phyloP scores from a whole-genome alignment of 2,888 invertebrate genomes.

The Perithous albicinctus region DNA sequence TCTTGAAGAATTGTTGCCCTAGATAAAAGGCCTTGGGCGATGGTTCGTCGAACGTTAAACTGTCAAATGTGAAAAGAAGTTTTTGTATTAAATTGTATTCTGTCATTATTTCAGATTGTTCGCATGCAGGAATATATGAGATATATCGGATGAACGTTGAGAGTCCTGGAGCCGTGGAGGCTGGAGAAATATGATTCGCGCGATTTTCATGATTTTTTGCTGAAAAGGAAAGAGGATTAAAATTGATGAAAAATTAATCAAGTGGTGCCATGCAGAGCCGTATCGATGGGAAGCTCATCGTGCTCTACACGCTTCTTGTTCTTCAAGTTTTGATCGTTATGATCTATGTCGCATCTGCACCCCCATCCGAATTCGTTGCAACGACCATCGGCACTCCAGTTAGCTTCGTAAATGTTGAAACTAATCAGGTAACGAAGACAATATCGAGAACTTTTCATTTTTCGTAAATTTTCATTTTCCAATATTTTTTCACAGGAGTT shows the following conservation, averaged over 20 bases:
- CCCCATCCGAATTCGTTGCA: conserved; percentile 75
- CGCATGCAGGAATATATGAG: conserved; percentile 25
- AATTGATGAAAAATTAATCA: conserved; percentile 61
- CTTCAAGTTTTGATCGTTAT: conserved; percentile 83
- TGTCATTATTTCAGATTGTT: conserved; percentile 42
- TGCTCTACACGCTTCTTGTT: conserved; percentile 82
- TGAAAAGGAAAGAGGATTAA: conserved; percentile 38
- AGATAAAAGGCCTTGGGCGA: background rate
- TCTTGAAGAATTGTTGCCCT: conserved; percentile 45
- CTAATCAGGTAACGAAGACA: conserved; percentile 74
- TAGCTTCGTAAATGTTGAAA: conserved; percentile 79
- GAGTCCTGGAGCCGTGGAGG: conserved; percentile 20
- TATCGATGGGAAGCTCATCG: conserved; percentile 82
- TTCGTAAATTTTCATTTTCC: too few relatives aligned
- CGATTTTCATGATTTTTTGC: conserved; percentile 41
- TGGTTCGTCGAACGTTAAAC: background rate
- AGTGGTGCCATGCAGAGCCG: conserved; percentile 82
- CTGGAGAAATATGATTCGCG: conserved; percentile 34
- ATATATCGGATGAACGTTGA: conserved; percentile 17
- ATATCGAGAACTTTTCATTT: too few relatives aligned
- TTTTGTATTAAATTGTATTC: background rate
- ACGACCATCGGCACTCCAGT: conserved; percentile 77
- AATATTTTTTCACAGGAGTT: too few relatives aligned
- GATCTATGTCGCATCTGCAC: conserved; percentile 82
- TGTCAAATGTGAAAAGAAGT: background rate